Conservation (phyloP, 2,113 vertebrate genomes). For the Phalacrocorax brasilianus region DNA sequence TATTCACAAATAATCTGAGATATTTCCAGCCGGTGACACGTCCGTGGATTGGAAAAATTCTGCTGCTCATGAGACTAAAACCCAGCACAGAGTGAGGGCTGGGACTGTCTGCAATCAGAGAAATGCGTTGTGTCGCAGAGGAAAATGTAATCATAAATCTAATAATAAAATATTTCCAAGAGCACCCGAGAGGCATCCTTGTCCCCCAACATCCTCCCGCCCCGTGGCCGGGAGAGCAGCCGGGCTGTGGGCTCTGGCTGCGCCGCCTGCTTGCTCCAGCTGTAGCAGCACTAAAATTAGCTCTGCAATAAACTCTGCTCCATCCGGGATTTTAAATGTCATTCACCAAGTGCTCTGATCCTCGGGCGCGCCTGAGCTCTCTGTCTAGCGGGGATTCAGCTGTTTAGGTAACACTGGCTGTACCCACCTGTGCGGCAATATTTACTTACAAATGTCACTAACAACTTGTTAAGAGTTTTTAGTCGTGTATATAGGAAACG, state of each 20-base stretch:
- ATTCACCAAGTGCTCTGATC: not conserved
- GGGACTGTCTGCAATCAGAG: not conserved
- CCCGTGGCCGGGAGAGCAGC: fast-evolving
- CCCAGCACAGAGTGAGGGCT: not conserved
- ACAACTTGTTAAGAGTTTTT: not conserved
- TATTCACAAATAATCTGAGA: not conserved
- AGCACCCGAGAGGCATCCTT: not conserved
- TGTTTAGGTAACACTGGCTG: not conserved
- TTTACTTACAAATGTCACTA: not conserved
- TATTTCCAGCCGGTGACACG: not conserved
- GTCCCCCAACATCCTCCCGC: not conserved
- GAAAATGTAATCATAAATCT: not conserved
- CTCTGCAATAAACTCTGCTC: not conserved
- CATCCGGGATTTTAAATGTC: not conserved
- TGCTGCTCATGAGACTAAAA: not conserved
- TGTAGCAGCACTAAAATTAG: not conserved
- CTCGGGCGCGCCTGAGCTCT: not conserved
- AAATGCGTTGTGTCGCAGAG: not conserved
- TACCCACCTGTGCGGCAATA: not conserved
- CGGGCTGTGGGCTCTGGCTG: not conserved
- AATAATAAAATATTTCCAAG: not conserved
- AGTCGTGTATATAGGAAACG: not conserved
- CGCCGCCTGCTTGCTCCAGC: not conserved
- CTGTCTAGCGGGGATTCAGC: not conserved
- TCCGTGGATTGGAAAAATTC: not conserved